These are phyloP conservation scores for Lagorchestes hirsutus DNA, from an alignment of 2,797 vertebrate genomes.

Conservation along the genomic window DNA sequence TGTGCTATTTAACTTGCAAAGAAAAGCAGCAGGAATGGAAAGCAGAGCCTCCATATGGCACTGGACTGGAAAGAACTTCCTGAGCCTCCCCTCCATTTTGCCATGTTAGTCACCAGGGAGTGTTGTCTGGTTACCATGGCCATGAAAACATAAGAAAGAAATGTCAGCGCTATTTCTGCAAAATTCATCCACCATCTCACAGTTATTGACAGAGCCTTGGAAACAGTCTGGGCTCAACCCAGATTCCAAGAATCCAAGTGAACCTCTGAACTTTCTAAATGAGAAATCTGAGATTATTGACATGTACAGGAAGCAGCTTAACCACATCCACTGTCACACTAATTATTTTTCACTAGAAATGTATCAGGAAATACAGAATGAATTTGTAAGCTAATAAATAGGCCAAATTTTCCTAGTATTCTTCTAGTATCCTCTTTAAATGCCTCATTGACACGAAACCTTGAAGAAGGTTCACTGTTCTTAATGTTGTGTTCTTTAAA, in stretches of 20 bases:
- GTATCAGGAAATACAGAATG: background rate
- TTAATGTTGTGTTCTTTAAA: slow-evolving; percentile 25
- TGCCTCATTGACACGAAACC: slow-evolving; percentile 13
- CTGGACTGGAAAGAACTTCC: background rate
- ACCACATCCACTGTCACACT: background rate
- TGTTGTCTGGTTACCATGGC: slow-evolving; percentile 17
- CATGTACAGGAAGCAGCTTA: slow-evolving; percentile 30
- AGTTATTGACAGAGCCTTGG: slow-evolving; percentile 3
- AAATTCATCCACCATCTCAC: slow-evolving; percentile 17
- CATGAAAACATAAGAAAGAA: slow-evolving; percentile 36
- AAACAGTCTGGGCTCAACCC: background rate
- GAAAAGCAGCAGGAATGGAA: slow-evolving; percentile 43
- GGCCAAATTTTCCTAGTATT: background rate
- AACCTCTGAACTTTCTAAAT: slow-evolving; percentile 35
- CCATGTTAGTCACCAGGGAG: slow-evolving; percentile 23
- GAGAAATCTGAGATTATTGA: slow-evolving; percentile 29
- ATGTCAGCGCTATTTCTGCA: background rate
- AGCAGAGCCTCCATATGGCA: background rate
- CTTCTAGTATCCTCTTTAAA: background rate
- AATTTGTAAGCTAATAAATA: slow-evolving; percentile 45
- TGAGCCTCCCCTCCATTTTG: background rate
- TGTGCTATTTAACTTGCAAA: background rate
- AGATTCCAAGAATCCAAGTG: background rate
- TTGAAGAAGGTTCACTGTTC: background rate
- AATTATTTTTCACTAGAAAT: slow-evolving; percentile 20